These are phyloP conservation scores for Actinopyga echinites DNA, from an alignment of 53 echinoderm and acorn worm species.

Conservation along the genomic window DNA sequence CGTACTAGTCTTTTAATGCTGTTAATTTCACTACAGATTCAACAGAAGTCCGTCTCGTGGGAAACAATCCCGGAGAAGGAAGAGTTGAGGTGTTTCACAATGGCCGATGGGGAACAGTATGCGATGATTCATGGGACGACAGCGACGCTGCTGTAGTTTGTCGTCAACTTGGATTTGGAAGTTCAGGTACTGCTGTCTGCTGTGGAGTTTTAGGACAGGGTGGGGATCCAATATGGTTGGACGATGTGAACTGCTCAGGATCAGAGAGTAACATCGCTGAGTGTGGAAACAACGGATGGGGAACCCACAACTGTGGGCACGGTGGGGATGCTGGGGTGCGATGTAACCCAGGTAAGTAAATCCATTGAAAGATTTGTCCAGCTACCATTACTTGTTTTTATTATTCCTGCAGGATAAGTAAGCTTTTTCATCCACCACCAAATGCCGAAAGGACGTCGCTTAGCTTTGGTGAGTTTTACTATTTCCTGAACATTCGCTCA, in stretches of 20 bases:
- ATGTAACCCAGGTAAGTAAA: neutral
- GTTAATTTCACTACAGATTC: too few relatives aligned
- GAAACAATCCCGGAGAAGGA: too few relatives aligned
- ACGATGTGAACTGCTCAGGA: neutral
- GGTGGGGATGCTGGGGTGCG: neutral
- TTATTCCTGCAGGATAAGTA: too few relatives aligned
- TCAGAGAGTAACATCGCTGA: neutral
- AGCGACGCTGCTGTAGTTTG: neutral
- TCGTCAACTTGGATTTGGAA: constrained; percentile 3
- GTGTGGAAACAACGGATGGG: neutral
- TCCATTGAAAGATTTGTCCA: too few relatives aligned
- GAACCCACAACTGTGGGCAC: neutral
- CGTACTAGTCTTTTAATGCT: too few relatives aligned
- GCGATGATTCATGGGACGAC: neutral
- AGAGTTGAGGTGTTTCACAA: neutral
- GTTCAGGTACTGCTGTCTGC: neutral
- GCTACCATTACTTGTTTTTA: too few relatives aligned
- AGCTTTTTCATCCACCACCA: too few relatives aligned
- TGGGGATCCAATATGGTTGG: neutral
- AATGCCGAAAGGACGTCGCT: too few relatives aligned
- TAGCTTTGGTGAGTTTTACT: too few relatives aligned
- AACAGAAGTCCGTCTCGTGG: too few relatives aligned
- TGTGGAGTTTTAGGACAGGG: neutral
- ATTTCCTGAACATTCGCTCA: too few relatives aligned
- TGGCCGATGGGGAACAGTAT: constrained; percentile 4